phyloP scores from a whole-genome alignment of 2,113 vertebrate species.

The Polypterus senegalus region DNA sequence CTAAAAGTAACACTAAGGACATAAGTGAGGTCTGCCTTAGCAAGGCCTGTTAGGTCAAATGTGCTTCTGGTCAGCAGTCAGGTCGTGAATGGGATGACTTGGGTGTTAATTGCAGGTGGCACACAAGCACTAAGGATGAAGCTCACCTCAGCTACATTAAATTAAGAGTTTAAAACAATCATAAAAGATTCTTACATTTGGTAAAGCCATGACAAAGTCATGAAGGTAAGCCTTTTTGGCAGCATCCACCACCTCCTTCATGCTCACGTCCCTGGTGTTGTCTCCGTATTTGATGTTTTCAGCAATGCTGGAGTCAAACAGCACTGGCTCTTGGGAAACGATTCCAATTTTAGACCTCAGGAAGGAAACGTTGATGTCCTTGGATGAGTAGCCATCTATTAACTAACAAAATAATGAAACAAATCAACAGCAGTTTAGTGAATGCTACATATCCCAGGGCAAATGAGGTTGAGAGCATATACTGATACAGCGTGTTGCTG shows the following conservation, averaged over 20 bases:
- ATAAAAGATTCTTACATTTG: constrained; percentile 38
- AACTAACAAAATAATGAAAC: constrained; percentile 31
- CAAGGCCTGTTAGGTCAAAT: too few relatives aligned
- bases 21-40: too few relatives aligned
- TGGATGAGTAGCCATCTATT: constrained; percentile 48
- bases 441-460: too few relatives aligned
- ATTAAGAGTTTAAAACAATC: background rate
- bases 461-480: background rate
- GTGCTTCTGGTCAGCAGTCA: too few relatives aligned
- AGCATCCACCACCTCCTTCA: constrained; percentile 46
- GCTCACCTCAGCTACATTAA: too few relatives aligned
- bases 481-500: too few relatives aligned
- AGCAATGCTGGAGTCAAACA: constrained; percentile 60
- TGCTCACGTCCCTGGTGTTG: constrained; percentile 45
- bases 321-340: constrained; percentile 58
- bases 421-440: constrained; percentile 8
- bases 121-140: too few relatives aligned
- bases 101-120: too few relatives aligned
- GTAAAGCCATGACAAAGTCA: constrained; percentile 54
- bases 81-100: too few relatives aligned
- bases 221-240: constrained; percentile 60
- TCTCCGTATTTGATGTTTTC: constrained; percentile 63
- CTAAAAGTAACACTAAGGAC: too few relatives aligned
- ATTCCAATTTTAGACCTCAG: constrained; percentile 62
- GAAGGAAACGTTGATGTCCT: constrained; percentile 42